phyloP scores from a whole-genome alignment of 2,888 invertebrate species.

The Sarcophaga variegata region DNA sequence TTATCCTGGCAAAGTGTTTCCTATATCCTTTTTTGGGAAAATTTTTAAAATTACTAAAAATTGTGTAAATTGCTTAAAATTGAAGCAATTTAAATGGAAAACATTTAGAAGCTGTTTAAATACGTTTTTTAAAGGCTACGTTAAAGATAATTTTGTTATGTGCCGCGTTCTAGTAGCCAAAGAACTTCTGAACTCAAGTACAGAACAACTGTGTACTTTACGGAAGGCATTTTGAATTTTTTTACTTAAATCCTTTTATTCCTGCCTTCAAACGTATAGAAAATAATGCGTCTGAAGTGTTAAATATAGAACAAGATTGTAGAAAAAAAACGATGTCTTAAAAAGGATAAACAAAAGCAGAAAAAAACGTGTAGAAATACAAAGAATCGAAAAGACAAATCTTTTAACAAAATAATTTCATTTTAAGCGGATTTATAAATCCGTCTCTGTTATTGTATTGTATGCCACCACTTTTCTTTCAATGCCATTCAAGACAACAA shows the following conservation, averaged over 20 bases:
- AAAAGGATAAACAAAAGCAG: conserved; percentile 11
- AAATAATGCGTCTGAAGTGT: conserved; percentile 6
- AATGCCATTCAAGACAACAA: background rate
- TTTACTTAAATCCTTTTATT: background rate
- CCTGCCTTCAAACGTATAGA: background rate
- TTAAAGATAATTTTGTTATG: too few species aligned
- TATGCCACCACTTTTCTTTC: conserved; percentile 44
- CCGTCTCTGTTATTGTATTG: conserved; percentile 44
- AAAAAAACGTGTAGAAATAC: background rate
- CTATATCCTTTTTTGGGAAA: too few species aligned
- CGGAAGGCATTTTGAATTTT: background rate
- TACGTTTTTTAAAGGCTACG: too few species aligned
- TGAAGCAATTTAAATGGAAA: too few species aligned
- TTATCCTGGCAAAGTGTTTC: too few species aligned
- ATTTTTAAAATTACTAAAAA: too few species aligned
- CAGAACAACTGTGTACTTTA: background rate
- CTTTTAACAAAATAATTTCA: conserved; percentile 77
- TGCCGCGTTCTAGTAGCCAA: too few species aligned
- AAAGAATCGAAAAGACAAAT: conserved; percentile 66
- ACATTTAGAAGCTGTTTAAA: too few species aligned
- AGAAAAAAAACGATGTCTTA: background rate
- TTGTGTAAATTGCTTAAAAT: too few species aligned
- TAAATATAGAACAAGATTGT: conserved; percentile 16
- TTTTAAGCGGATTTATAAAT: conserved; percentile 78
- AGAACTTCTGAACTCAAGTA: background rate